A percentile compares a stretch with the other conserved stretches of the same genome.
phyloP scores from a whole-genome alignment of 2,113 vertebrate species.

The Callorhinus ursinus region DNA sequence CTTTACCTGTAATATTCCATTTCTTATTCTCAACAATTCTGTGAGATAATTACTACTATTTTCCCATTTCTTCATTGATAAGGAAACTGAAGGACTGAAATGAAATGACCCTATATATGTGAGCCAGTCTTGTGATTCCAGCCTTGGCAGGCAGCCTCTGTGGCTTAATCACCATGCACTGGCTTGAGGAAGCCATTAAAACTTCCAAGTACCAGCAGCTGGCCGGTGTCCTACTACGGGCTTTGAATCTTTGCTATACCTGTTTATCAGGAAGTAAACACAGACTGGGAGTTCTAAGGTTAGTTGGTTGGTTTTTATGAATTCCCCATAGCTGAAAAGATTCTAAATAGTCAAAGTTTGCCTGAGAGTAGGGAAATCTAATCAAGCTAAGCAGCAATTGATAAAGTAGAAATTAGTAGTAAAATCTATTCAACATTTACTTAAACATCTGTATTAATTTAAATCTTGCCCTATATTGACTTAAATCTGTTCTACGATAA shows the following conservation, averaged over 20 bases:
- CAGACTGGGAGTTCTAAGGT: not conserved
- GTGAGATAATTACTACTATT: not conserved
- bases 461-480: not conserved
- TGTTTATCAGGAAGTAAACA: not conserved
- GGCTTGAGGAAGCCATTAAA: not conserved
- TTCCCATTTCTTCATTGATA: not conserved
- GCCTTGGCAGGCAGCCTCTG: not conserved
- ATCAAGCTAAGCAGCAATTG: not conserved
- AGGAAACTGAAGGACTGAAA: not conserved
- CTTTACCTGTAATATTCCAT: not conserved
- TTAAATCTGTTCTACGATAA: not conserved
- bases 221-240: not conserved
- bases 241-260: not conserved
- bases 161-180: not conserved
- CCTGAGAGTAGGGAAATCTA: not conserved
- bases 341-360: not conserved
- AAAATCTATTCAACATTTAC: not conserved
- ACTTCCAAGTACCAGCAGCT: not conserved
- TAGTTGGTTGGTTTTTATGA: not conserved
- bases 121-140: not conserved
- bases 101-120: not conserved
- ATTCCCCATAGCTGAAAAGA: not conserved
- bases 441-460: not conserved
- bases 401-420: not conserved
- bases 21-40: not conserved